Evolutionary conservation across 1,140 invertebrate genomes (phyloP).

Genomic region (Apocrypta bakeri): DNA sequence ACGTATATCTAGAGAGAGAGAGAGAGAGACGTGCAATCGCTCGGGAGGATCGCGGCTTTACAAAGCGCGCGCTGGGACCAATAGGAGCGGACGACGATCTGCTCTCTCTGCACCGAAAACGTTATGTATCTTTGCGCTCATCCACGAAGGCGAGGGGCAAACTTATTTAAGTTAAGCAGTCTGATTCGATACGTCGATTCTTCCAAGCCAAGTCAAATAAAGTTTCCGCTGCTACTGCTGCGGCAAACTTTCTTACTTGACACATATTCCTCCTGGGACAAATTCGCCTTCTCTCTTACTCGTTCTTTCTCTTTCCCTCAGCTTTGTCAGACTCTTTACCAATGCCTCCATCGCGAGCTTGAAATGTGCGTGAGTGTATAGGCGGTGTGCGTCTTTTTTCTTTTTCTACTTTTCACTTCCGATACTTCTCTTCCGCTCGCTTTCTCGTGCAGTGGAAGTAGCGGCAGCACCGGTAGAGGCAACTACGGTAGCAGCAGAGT

Average conservation of each 20-base stretch:
- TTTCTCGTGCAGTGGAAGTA: not conserved
- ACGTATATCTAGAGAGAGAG: not conserved
- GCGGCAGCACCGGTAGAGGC: too few relatives aligned
- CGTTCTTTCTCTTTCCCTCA: not conserved
- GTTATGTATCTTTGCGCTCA: constrained; percentile 48
- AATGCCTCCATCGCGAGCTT: not conserved
- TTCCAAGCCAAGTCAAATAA: constrained; percentile 55
- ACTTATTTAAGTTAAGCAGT: constrained; percentile 64
- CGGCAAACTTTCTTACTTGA: constrained; percentile 54
- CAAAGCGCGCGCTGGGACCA: constrained; percentile 22
- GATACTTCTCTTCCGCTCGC: not conserved
- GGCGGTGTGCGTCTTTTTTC: not conserved
- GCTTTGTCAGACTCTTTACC: constrained; percentile 7
- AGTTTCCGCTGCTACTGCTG: constrained; percentile 49
- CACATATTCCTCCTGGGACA: constrained; percentile 54
- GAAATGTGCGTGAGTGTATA: not conserved
- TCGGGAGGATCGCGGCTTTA: constrained; percentile 24
- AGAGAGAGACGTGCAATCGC: constrained; percentile 13
- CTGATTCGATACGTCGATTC: constrained; percentile 63
- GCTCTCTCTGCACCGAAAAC: constrained; percentile 1
- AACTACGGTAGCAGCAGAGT: not conserved
- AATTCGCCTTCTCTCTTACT: constrained; percentile 39
- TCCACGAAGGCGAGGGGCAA: constrained; percentile 37
- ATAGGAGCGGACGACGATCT: not conserved
- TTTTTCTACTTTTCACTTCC: constrained; percentile 26